Evolutionary conservation across 2,888 invertebrate genomes (phyloP).

Genomic region (Tetanocera ferruginea): DNA sequence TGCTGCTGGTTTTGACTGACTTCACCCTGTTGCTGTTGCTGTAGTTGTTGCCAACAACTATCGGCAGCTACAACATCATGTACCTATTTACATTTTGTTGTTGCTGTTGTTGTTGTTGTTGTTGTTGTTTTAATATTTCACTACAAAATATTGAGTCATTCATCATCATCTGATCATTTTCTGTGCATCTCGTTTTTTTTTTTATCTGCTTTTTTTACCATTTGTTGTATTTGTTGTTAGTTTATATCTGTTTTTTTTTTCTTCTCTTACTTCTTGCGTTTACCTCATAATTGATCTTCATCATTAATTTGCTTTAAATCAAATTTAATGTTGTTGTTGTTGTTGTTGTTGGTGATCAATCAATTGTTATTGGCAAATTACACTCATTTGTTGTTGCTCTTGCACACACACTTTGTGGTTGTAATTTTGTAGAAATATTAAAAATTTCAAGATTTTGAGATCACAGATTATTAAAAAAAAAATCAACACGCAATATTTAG

Average conservation of each 20-base stretch:
- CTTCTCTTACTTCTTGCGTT: not conserved
- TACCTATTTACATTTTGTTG: conserved; percentile 9
- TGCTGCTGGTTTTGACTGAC: conserved; percentile 18
- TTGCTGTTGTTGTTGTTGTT: not conserved
- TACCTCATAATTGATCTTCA: conserved; percentile 27
- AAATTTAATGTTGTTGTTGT: conserved; percentile 13
- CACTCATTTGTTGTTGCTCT: conserved; percentile 16
- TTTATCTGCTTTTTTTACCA: not conserved
- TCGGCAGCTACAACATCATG: not conserved
- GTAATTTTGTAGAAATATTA: not conserved
- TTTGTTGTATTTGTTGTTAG: not conserved
- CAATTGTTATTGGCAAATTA: conserved; percentile 30
- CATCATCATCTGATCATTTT: conserved; percentile 12
- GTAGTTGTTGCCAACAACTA: conserved; percentile 2
- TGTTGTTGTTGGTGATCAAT: conserved; percentile 16
- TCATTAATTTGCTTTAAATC: conserved; percentile 33
- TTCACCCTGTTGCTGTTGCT: not conserved
- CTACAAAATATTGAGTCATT: conserved; percentile 31
- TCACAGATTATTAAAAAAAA: not conserved
- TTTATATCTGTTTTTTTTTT: not conserved
- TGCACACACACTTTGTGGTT: not conserved
- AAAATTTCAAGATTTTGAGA: not conserved
- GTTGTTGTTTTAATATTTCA: conserved; percentile 22
- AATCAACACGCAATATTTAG: too few species aligned
- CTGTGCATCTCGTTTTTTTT: not conserved